Base-by-base conservation (phyloP, 2,888 invertebrate genomes). In the Sesia bembeciformis region DNA sequence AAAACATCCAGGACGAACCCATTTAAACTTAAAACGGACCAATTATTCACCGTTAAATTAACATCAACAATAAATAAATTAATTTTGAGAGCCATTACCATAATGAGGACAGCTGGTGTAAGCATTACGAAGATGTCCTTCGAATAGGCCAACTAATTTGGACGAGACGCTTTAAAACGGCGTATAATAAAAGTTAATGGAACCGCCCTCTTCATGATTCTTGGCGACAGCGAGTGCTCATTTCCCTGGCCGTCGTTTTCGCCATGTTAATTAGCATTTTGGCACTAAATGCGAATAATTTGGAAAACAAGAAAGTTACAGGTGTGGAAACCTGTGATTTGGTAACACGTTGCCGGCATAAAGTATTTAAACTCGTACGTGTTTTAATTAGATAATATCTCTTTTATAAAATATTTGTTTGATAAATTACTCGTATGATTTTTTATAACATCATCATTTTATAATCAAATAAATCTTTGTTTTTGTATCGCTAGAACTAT, bases 101-200 rank as follows among this genome's bases (percentile, higher is more conserved):
- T 81, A 82, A 82, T 79, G 79, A 79, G 73, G 70, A 67, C 62
- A 63, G 66, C 70, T 67, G 66, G 70, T 67, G 64, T 71, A 72
- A 60, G 54, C 55, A 54, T 64, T 67, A 66, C 62, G 67, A 76
- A 79, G 81, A 83, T 82, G 78, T 78, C 76, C 78, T 68, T 68
- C 78, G 73, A 84, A 77, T 79, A 82, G 82, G 80, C 81, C 83
- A 85, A 84, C 87, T 84, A 85, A 88, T 87, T 87, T 85, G 81
- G 85, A 76, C 80, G 81, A 78, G 82, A 79, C 78, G 79, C 77
- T 84, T 81, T 83, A 81, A 86, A 87, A 86, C 79, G 81, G 76
- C 73, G 76, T 78, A 84, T 86, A 86, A 87, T 88, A 87, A 88
- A 88, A 87, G 87, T 84, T 79, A 85, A 88, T 84, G 83, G 82